These are phyloP conservation scores for Herpailurus yagouaroundi DNA, from an alignment of 2,113 vertebrate species.

Conservation along the genomic window DNA sequence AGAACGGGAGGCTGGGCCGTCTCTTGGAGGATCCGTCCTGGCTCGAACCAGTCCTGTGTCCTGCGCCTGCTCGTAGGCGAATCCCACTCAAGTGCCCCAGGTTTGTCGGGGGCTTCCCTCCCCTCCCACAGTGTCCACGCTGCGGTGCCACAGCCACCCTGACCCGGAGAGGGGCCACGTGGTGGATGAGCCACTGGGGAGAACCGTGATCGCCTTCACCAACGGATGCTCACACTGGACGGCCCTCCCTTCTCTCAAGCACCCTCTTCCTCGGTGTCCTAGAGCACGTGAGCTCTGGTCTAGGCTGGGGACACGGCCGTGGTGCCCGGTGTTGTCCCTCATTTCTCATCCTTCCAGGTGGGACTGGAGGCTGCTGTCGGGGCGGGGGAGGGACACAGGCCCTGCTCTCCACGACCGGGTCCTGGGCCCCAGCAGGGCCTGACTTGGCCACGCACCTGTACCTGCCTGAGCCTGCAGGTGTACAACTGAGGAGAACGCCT, in stretches of 20 bases:
- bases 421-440: background rate
- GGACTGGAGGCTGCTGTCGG: background rate
- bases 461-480: background rate
- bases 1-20: background rate
- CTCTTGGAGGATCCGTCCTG: background rate
- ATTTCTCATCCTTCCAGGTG: background rate
- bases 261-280: background rate
- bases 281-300: background rate
- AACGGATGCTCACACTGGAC: background rate
- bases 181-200: rapidly evolving
- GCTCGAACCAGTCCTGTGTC: background rate
- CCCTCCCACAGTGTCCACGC: background rate
- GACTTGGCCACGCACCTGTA: background rate
- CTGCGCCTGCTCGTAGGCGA: too few relatives aligned
- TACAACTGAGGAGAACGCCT: rapidly evolving
- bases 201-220: background rate
- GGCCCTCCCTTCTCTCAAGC: background rate
- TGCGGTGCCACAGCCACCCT: background rate
- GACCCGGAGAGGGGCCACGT: background rate
- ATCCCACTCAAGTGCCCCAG: background rate
- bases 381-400: too few relatives aligned
- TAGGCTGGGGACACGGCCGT: background rate
- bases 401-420: background rate
- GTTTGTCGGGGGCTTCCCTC: background rate
- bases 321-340: too few relatives aligned